Conservation (phyloP, 1,140 invertebrate genomes). For the Marisa cornuarietis region DNA sequence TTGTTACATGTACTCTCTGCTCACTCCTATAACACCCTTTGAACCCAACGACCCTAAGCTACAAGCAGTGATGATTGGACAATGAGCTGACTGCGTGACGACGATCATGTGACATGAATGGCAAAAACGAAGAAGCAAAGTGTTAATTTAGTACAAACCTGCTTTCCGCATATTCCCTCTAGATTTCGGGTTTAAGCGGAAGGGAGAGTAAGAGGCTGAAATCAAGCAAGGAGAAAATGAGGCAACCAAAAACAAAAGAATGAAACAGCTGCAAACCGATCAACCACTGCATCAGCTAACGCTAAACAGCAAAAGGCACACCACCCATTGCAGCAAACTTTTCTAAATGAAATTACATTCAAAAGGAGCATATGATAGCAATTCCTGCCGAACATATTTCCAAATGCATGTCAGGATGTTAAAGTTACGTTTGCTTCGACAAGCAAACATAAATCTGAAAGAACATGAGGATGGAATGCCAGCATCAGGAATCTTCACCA, state of each 20-base stretch:
- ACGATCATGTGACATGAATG: background rate
- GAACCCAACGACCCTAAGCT: background rate
- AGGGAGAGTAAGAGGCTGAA: slow-evolving; percentile 20
- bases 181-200: slow-evolving; percentile 22
- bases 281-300: no score
- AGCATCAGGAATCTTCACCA: no score
- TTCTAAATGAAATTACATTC: no score
- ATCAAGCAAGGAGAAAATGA: slow-evolving; percentile 16
- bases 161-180: slow-evolving; percentile 47
- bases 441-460: no score
- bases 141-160: slow-evolving; percentile 40
- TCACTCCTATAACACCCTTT: no score
- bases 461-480: no score
- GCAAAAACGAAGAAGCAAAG: background rate
- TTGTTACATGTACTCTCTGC: no score
- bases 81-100: background rate
- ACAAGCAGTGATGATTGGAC: background rate
- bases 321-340: background rate
- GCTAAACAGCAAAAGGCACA: background rate
- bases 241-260: slow-evolving; percentile 18
- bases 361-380: no score
- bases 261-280: no score
- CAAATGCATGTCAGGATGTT: no score
- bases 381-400: no score
- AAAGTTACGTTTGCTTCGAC: no score